These are phyloP conservation scores for Leptodactylus fuscus DNA, from an alignment of 2,113 vertebrate genomes.

Conservation along the genomic window DNA sequence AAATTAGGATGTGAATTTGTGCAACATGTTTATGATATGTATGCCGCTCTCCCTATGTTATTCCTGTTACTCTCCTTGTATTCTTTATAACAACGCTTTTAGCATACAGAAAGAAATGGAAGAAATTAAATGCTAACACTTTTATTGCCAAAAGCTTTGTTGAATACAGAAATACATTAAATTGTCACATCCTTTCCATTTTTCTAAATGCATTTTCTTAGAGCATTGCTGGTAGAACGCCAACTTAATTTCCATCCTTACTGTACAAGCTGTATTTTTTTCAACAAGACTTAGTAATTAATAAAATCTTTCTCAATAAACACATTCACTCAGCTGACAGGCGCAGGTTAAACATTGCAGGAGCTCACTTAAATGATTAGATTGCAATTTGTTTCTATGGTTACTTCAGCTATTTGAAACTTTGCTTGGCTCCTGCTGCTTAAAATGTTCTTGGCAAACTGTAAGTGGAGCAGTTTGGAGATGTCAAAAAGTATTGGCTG, in stretches of 20 bases:
- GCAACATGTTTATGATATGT: not conserved
- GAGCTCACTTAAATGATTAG: constrained; percentile 53
- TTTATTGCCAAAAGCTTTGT: constrained; percentile 18
- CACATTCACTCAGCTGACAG: constrained; percentile 45
- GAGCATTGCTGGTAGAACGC: constrained; percentile 10
- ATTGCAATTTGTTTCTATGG: constrained; percentile 52
- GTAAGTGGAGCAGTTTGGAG: constrained; percentile 23
- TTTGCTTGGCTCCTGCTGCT: constrained; percentile 45
- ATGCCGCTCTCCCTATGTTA: not conserved
- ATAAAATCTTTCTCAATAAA: constrained; percentile 43
- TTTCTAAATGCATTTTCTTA: constrained; percentile 15
- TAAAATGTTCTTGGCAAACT: constrained; percentile 38
- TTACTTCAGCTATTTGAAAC: constrained; percentile 43
- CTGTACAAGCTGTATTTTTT: constrained; percentile 28
- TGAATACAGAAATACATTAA: not conserved
- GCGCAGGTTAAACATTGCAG: constrained; percentile 54
- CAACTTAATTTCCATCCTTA: constrained; percentile 17
- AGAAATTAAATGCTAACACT: constrained; percentile 8
- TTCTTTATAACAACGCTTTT: not conserved
- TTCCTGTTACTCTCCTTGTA: not conserved
- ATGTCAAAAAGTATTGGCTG: constrained; percentile 34
- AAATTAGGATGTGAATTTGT: not conserved
- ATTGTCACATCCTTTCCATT: not conserved
- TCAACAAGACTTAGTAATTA: constrained; percentile 38
- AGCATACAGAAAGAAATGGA: not conserved